Base-by-base conservation (phyloP, 2,113 vertebrate species). In the Notechis scutatus region DNA sequence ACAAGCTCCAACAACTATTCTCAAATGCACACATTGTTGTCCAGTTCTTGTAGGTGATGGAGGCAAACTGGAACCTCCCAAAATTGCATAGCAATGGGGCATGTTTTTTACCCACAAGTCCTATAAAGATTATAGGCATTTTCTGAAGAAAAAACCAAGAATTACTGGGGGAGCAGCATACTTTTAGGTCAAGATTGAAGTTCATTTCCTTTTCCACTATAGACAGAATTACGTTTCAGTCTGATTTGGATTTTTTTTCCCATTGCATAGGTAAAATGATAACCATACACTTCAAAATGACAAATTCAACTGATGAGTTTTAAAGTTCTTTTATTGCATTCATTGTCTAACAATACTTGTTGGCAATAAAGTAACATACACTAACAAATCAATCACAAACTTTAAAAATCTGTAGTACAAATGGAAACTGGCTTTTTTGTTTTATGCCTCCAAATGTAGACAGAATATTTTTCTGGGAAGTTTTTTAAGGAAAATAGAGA, bases 291-390 rank as follows among this genome's bases (percentile, higher is more conserved):
- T n/a, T 42, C 56, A 64, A 90, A 42, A 64, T 29, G 12, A 52
- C 3, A 15, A 95, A 93, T 85, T 95, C 93, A 94, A 26, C 11
- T 12, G 8, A 95, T 94, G 95, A 96, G 94, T 94, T 64, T 97
- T 94, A 90, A 87, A 92, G 97, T 97, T 97, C 93, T 97, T 95
- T 98, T 98, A 98, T 98, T 99, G 98, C 98, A 98, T 98, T 98
- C 98, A 95, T 97, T 98, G 97, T 98, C 96, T 98, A 97, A 98
- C 97, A 98, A 96, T 97, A 98, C 96, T 98, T 96, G 98, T 97
- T 97, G 97, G 97, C 97, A 98, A 97, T 96, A 97, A 97, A 95
- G 96, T 96, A 98, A 98, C 98, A 98, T 98, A 98, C 98, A 98
- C 95, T 95, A 96, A 97, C 96, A 97, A 97, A 97, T 97, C 96